Evolutionary conservation across 2,113 vertebrate species (phyloP), one percentile per base, ranked within the genome.

Genomic region (Physeter macrocephalus): DNA sequence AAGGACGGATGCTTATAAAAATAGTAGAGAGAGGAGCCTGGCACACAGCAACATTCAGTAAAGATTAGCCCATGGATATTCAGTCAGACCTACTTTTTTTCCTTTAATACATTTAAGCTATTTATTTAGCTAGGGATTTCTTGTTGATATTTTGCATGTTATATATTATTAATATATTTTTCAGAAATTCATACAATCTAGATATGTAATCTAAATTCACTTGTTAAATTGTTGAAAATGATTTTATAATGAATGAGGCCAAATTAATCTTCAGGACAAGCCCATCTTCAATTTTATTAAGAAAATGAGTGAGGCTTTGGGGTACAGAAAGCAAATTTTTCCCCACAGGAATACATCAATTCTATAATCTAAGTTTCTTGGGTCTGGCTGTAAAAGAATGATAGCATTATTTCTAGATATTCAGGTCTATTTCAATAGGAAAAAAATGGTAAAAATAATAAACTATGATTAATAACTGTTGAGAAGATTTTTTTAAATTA

Each of bases 221-320:
- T 96, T 77, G 34, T 78, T 97, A 93, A 95, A 92, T 36, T 74
- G 27, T 57, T 90, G 52, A 92, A 97, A 94, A 96, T 85, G 39
- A 74, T 67, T 96, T 93, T 84, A 87, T 90, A 95, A 87, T 78
- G 46, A 96, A 90, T 82, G 49, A 20, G 31, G 54, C 34, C 29
- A 86, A 94, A 96, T 92, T 80, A 93, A 84, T 61, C 94, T 93
- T 97, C 81, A 67, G 71, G 43, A 94, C 17, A 66, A 88, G 36
- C 23, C 23, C 57, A 66, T 69, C 62, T 94, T 75, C 64, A 93
- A 88, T 95, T 88, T 88, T 92, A 61, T 88, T 93, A 84, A 67
- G 61, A 96, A 96, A 96, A 87, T 62, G 6, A 90, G 29, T 94
- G 18, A 93, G 27, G 20, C 34, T 94, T 66, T 23, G 34, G 59